Evolutionary conservation across 2,888 invertebrate species (phyloP).

Genomic region (Harpalus rufipes): DNA sequence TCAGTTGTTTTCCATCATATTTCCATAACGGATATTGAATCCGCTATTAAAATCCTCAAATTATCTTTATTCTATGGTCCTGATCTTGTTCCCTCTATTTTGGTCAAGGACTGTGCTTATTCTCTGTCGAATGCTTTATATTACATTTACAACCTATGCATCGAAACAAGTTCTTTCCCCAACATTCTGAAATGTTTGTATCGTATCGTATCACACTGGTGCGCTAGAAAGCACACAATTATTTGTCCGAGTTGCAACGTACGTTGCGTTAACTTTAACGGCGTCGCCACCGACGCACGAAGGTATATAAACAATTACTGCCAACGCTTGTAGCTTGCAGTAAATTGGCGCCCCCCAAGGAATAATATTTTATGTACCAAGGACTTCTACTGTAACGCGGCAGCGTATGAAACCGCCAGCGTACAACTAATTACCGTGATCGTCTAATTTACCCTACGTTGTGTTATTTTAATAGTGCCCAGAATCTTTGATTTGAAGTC

Average conservation of each 20-base stretch:
- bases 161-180: neutral
- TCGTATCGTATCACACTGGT: neutral
- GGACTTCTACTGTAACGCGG: too few relatives aligned
- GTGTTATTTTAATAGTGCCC: too few relatives aligned
- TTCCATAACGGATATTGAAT: too few relatives aligned
- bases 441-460: too few relatives aligned
- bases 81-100: neutral
- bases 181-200: too few relatives aligned
- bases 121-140: neutral
- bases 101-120: neutral
- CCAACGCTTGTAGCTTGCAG: conserved; percentile 52
- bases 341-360: neutral
- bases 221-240: conserved; percentile 36
- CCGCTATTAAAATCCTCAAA: too few relatives aligned
- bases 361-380: neutral
- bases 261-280: conserved; percentile 20
- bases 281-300: conserved; percentile 15
- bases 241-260: conserved; percentile 24
- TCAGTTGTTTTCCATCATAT: too few relatives aligned
- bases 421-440: too few relatives aligned
- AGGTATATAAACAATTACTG: conserved; percentile 53
- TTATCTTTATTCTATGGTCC: neutral
- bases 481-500: too few relatives aligned
- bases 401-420: too few relatives aligned
- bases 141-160: neutral